These are phyloP conservation scores for Erynnis tages DNA, from an alignment of 2,888 invertebrate genomes.

Conservation along the genomic window DNA sequence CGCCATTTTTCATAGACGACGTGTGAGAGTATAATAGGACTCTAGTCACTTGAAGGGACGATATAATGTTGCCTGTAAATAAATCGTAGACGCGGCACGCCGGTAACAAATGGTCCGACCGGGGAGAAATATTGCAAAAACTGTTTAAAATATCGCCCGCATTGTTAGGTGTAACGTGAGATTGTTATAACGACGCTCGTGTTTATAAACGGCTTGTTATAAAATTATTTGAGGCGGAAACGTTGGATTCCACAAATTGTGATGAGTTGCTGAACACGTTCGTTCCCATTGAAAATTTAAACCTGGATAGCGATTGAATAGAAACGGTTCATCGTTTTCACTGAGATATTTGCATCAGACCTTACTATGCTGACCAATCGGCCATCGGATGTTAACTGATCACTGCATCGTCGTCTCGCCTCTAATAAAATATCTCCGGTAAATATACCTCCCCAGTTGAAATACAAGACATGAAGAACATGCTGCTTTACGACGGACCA, in stretches of 20 bases:
- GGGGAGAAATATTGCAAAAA: conserved; percentile 74
- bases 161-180: conserved; percentile 58
- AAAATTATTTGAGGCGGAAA: conserved; percentile 15
- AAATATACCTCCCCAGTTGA: no score
- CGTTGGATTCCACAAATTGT: conserved; percentile 4
- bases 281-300: no score
- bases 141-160: conserved; percentile 60
- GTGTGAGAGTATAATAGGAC: conserved; percentile 31
- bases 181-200: conserved; percentile 36
- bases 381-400: no score
- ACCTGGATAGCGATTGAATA: no score
- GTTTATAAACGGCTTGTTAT: conserved; percentile 25
- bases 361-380: no score
- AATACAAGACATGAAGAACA: no score
- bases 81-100: conserved; percentile 62
- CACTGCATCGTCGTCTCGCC: no score
- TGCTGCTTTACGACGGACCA: no score
- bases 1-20: conserved; percentile 10
- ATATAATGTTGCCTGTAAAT: conserved; percentile 74
- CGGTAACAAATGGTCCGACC: conserved; percentile 66
- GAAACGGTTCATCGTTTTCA: no score
- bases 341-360: no score
- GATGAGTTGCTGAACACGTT: background rate
- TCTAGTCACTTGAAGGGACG: conserved; percentile 67
- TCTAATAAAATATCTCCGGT: no score